A percentile compares a stretch with the other conserved stretches of the same genome.
These are phyloP conservation scores for Strix uralensis DNA, from an alignment of 2,113 vertebrate genomes.

Conservation along the genomic window DNA sequence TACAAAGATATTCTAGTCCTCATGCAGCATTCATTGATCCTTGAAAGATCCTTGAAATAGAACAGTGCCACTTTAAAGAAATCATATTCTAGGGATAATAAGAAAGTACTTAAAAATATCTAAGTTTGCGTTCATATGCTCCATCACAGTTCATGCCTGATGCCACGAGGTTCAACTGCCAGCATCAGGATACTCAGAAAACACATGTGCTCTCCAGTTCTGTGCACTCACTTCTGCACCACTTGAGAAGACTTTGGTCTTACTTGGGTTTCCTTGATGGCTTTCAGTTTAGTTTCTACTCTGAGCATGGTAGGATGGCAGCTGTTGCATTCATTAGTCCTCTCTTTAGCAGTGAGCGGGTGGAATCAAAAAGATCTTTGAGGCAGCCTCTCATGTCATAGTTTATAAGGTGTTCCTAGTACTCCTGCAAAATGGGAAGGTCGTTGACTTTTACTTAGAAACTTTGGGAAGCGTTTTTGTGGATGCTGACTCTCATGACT, in stretches of 20 bases:
- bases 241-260: background rate
- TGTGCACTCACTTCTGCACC: background rate
- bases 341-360: fast-evolving
- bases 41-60: background rate
- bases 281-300: background rate
- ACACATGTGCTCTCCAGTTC: background rate
- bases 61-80: background rate
- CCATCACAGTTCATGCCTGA: background rate
- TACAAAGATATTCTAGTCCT: background rate
- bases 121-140: background rate
- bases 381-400: background rate
- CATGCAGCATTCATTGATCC: background rate
- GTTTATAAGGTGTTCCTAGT: background rate
- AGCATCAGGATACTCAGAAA: background rate
- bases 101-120: background rate
- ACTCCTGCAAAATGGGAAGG: background rate
- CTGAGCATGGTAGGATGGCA: background rate
- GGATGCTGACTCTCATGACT: background rate
- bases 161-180: background rate
- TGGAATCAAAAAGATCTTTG: background rate
- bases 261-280: background rate
- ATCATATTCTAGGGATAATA: background rate
- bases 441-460: background rate
- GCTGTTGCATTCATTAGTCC: background rate
- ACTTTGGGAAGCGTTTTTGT: background rate